A percentile compares a stretch with the other conserved stretches of the same genome.
phyloP scores from a whole-genome alignment of 2,888 invertebrate species.

The Automeris io region DNA sequence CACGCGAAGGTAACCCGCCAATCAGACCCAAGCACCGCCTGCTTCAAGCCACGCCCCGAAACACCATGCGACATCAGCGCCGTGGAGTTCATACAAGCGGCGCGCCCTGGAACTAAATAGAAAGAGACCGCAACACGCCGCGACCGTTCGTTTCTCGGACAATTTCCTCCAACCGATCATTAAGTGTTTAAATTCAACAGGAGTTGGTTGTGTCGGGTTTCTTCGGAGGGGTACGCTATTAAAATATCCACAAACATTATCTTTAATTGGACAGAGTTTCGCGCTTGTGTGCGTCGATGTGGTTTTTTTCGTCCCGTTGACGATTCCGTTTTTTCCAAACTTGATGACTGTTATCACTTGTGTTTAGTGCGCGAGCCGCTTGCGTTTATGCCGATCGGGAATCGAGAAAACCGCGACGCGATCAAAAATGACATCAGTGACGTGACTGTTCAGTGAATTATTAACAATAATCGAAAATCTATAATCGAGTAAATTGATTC shows the following conservation, averaged over 20 bases:
- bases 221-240: constrained; percentile 75
- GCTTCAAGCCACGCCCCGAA: constrained; percentile 37
- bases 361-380: constrained; percentile 47
- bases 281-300: constrained; percentile 66
- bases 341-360: constrained; percentile 70
- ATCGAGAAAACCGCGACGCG: constrained; percentile 24
- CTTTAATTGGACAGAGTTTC: constrained; percentile 75
- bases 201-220: constrained; percentile 77
- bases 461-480: constrained; percentile 17
- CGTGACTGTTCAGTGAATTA: constrained; percentile 35
- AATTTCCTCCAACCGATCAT: constrained; percentile 77
- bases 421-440: constrained; percentile 67
- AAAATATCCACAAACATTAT: constrained; percentile 77
- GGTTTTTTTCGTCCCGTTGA: constrained; percentile 59
- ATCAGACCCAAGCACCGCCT: constrained; percentile 41
- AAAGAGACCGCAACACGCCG: constrained; percentile 51
- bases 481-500: constrained; percentile 18
- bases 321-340: constrained; percentile 58
- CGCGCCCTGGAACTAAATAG: constrained; percentile 52
- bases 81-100: constrained; percentile 57
- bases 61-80: constrained; percentile 43
- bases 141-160: constrained; percentile 73
- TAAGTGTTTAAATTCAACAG: constrained; percentile 76
- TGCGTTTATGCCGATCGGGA: constrained; percentile 3
- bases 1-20: constrained; percentile 47